Conservation (phyloP, 2,113 vertebrate genomes). For the Chelonoidis abingdonii region DNA sequence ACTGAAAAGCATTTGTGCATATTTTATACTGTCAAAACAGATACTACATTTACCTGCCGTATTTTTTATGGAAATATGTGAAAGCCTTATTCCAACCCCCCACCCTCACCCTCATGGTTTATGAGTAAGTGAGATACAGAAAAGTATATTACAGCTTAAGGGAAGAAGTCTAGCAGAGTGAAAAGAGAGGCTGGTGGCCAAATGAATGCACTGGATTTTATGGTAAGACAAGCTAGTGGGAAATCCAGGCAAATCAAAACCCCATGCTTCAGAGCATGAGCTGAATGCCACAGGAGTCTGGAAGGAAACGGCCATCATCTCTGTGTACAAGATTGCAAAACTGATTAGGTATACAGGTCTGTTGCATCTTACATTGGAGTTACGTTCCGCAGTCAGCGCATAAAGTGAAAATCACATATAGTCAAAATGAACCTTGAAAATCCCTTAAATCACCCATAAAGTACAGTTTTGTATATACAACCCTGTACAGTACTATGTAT, state of each 20-base stretch:
- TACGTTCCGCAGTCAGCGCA: too few species aligned
- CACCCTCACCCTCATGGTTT: neutral
- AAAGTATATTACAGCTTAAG: neutral
- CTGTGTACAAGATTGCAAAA: neutral
- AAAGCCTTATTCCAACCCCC: neutral
- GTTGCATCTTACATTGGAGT: too few species aligned
- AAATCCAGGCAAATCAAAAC: neutral
- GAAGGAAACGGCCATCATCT: fast-evolving
- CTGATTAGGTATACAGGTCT: neutral
- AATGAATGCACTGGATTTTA: neutral
- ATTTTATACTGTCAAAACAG: neutral
- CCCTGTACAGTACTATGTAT: too few species aligned
- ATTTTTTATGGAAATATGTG: neutral
- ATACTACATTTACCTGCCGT: neutral
- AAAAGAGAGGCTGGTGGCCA: neutral
- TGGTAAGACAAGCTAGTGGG: neutral
- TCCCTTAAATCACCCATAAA: too few species aligned
- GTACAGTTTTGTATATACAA: too few species aligned
- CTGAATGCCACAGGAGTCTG: neutral
- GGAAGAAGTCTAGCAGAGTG: neutral
- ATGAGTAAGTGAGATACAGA: neutral
- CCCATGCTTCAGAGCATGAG: neutral
- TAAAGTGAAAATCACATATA: too few species aligned
- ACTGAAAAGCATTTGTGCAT: neutral
- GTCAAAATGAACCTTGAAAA: too few species aligned